phyloP scores from a whole-genome alignment of 1,140 invertebrate genomes.

The Drosophila subobscura region DNA sequence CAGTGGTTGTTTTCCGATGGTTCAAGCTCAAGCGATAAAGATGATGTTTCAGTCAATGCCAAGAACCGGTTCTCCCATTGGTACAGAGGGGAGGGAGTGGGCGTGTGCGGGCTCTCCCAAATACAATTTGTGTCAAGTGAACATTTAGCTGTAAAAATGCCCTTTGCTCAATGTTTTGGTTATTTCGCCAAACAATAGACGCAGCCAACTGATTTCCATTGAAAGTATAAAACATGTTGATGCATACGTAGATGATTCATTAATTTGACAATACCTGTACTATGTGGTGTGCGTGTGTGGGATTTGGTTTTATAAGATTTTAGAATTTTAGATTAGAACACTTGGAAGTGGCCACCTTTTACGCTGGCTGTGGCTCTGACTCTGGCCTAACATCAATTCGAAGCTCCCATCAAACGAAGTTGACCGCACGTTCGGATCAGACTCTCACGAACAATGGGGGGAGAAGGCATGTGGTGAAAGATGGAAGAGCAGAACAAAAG shows the following conservation, averaged over 20 bases:
- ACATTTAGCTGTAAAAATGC: too few species aligned
- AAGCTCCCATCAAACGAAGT: constrained; percentile 22
- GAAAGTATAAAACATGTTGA: constrained; percentile 5
- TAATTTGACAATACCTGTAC: constrained; percentile 7
- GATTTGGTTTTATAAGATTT: constrained; percentile 11
- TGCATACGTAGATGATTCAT: constrained; percentile 12
- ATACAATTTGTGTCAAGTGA: too few species aligned
- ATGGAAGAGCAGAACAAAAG: constrained; percentile 65
- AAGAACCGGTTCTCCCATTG: constrained; percentile 39
- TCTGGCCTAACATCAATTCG: neutral
- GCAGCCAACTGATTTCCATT: constrained; percentile 10
- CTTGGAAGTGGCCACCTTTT: constrained; percentile 43
- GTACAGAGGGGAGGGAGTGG: neutral
- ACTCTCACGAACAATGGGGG: constrained; percentile 43
- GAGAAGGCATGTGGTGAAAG: neutral
- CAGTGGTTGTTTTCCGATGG: constrained; percentile 20
- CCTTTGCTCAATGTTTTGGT: too few species aligned
- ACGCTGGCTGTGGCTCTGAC: constrained; percentile 17
- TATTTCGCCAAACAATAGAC: too few species aligned
- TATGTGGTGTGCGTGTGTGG: constrained; percentile 7
- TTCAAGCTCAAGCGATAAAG: constrained; percentile 52
- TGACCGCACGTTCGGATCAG: constrained; percentile 60
- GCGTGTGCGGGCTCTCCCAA: too few species aligned
- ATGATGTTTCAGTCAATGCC: constrained; percentile 26
- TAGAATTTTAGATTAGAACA: neutral